Evolutionary conservation across 2,888 invertebrate genomes (phyloP), one percentile per base, ranked within the genome.

Genomic region (Heliconius sara): DNA sequence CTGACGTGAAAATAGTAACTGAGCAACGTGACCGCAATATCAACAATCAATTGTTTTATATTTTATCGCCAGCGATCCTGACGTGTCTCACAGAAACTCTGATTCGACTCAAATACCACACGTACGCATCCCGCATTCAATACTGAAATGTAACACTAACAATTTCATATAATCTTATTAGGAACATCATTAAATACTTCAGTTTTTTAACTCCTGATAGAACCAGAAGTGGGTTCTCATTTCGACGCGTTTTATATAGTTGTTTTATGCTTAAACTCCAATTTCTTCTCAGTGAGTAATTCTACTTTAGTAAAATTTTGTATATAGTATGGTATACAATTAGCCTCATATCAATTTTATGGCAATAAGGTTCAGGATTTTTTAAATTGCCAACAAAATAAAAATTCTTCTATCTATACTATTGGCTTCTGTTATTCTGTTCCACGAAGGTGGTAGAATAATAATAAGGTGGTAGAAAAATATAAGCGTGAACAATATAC

Each of bases 1-100:
- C 91, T 93, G 93, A 92, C 93, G 92, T 93, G 93, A 94, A 95
- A 94, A 95, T 92, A 94, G 93, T 93, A 93, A 95, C 93, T 91
- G 92, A 90, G 90, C 91, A 89, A 94, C 95, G 95, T 95, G 95
- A 94, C 92, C 93, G 91, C 92, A 93, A 93, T 95, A 90, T 89
- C 90, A 95, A 95, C 91, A 93, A 94, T 95, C 94, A 95, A 94
- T 95, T 92, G 91, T 87, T 88, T 90, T 87, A 89, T 91, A 89
- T 91, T 93, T 94, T 93, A 93, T 93, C 92, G 89, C 89, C 87
- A 82, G 83, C 89, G 86, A 88, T 83, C 80, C 80, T 87, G 84
- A 84, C 85, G 83, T 84, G 86, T 87, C 86, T 86, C 85, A 81
- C 77, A 82, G 81, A 84, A 86, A 86, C 89, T 88, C 87, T 89